phyloP scores from a whole-genome alignment of 2,797 vertebrate species.

The Pseudomugil gertrudae region DNA sequence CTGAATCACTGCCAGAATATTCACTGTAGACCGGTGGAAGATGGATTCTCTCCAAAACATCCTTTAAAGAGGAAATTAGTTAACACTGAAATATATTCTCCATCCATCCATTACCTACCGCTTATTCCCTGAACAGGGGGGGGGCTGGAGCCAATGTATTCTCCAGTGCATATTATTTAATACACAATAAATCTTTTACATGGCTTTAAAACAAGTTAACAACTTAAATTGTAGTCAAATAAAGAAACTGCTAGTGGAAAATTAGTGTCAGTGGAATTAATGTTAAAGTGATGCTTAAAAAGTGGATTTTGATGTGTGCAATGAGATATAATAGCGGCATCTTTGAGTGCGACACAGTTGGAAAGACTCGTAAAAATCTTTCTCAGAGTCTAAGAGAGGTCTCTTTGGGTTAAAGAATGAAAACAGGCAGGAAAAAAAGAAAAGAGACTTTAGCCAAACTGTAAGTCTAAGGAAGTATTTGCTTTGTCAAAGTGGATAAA shows the following conservation, averaged over 20 bases:
- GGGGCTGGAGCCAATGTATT: no score
- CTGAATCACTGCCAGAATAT: constrained; percentile 61
- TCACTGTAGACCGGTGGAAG: constrained; percentile 44
- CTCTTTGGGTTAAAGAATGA: constrained; percentile 28
- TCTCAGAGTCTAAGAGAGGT: constrained; percentile 52
- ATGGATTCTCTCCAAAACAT: constrained; percentile 41
- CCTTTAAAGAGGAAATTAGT: constrained; percentile 32
- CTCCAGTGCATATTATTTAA: background rate
- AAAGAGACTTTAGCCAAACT: constrained; percentile 7
- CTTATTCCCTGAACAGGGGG: no score
- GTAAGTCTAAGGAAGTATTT: constrained; percentile 22
- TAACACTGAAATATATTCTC: constrained; percentile 15
- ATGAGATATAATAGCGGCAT: constrained; percentile 51
- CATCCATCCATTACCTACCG: no score
- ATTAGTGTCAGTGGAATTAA: constrained; percentile 6
- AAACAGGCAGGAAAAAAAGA: constrained; percentile 39
- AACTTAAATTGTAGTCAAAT: constrained; percentile 8
- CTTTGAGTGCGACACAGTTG: constrained; percentile 8
- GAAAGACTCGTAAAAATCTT: constrained; percentile 23
- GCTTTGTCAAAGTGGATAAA: constrained; percentile 40
- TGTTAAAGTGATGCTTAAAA: constrained; percentile 47
- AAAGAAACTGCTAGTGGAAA: constrained; percentile 37
- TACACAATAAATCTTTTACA: constrained; percentile 5
- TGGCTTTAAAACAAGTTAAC: constrained; percentile 27
- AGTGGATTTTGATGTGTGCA: constrained; percentile 37